Conservation (phyloP, 2,797 vertebrate species). For the Ambastaia sidthimunki region DNA sequence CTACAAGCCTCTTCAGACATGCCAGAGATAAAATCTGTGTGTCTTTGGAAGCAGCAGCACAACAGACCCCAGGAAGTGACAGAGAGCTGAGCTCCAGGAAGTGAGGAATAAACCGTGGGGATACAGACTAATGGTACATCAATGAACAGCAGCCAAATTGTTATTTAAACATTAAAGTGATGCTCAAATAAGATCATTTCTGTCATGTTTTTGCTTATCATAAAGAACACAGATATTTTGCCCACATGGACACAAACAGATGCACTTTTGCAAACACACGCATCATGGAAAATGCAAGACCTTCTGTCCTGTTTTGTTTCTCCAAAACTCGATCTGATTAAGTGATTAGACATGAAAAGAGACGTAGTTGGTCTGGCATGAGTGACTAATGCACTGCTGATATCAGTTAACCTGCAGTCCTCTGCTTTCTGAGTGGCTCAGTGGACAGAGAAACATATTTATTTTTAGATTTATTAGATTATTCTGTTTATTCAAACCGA, state of each 20-base stretch:
- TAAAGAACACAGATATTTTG: not conserved
- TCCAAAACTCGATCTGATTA: constrained; percentile 36
- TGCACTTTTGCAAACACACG: not conserved
- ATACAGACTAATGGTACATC: not conserved
- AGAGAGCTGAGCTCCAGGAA: constrained; percentile 16
- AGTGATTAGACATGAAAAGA: constrained; percentile 47
- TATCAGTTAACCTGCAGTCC: constrained; percentile 37
- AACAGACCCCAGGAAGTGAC: constrained; percentile 34
- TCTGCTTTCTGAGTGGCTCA: constrained; percentile 8
- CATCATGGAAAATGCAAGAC: constrained; percentile 4
- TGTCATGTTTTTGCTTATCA: not conserved
- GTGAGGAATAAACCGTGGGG: constrained; percentile 17
- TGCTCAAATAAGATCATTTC: too few relatives aligned
- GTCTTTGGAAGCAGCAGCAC: constrained; percentile 10
- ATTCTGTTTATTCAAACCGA: constrained; percentile 25
- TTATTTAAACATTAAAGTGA: too few relatives aligned
- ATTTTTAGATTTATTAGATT: constrained; percentile 35
- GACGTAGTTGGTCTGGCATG: constrained; percentile 14
- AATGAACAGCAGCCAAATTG: not conserved
- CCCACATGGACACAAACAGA: constrained; percentile 7
- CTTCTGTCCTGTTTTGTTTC: constrained; percentile 10
- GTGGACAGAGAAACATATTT: not conserved
- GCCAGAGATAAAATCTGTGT: constrained; percentile 40
- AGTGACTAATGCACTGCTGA: constrained; percentile 36
- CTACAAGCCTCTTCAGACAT: constrained; percentile 17